Conservation (phyloP, 2,888 invertebrate genomes). For the Temnothorax unifasciatus region DNA sequence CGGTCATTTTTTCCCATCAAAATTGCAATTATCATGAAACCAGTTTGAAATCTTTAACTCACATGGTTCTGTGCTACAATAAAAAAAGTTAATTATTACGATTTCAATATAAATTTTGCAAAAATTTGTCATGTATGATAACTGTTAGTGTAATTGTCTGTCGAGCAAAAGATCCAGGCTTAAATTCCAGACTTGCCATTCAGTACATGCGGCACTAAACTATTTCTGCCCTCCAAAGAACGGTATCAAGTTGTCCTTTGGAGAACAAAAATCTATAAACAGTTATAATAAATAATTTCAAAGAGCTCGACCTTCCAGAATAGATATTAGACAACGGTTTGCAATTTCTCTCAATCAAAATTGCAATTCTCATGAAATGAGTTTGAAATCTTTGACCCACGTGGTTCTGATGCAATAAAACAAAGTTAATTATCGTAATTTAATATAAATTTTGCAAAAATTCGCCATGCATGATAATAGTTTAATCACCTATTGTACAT, state of each 20-base stretch:
- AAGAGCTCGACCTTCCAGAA: neutral
- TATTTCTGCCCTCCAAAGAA: no score
- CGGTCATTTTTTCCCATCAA: neutral
- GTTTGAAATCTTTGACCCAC: neutral
- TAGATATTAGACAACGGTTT: neutral
- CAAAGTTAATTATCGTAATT: neutral
- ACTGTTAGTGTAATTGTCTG: no score
- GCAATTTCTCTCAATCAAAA: neutral
- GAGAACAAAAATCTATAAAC: neutral
- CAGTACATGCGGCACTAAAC: no score
- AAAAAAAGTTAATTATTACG: neutral
- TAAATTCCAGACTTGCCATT: no score
- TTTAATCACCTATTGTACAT: neutral
- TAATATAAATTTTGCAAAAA: conserved; percentile 15
- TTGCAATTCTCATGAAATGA: neutral
- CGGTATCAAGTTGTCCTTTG: neutral
- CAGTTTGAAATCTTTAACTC: neutral
- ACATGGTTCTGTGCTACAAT: neutral
- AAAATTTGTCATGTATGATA: neutral
- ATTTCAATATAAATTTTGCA: conserved; percentile 13
- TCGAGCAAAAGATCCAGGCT: no score
- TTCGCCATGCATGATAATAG: neutral
- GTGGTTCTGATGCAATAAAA: conserved; percentile 5
- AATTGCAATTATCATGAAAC: neutral
- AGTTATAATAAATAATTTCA: neutral